Conservation (phyloP, 2,797 vertebrate species). For the Rhinatrema bivittatum region DNA sequence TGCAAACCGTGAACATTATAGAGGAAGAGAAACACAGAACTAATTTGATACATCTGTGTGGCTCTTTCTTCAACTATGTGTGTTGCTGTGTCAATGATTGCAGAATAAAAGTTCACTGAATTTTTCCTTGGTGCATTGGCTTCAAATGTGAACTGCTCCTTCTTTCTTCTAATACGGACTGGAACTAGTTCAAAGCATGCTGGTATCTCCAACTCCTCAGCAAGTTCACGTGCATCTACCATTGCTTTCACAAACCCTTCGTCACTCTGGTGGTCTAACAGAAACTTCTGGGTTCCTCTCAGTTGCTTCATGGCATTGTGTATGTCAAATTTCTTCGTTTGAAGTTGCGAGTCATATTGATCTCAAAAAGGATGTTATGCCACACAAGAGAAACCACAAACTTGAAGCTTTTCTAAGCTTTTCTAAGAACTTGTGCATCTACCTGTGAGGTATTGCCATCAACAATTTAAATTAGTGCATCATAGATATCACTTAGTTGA, state of each 20-base stretch:
- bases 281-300: background rate
- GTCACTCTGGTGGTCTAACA: background rate
- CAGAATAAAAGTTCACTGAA: background rate
- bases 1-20: background rate
- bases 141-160: too few species aligned
- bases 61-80: background rate
- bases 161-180: too few species aligned
- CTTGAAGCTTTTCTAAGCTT: background rate
- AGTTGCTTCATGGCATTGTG: too few species aligned
- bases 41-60: background rate
- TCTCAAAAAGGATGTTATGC: too few species aligned
- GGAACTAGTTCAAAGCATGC: too few species aligned
- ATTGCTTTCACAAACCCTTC: background rate
- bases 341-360: too few species aligned
- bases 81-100: background rate
- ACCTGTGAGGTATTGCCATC: background rate
- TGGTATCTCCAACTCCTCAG: too few species aligned
- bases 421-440: background rate
- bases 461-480: background rate
- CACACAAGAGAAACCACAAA: background rate
- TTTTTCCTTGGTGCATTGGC: background rate
- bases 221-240: too few species aligned
- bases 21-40: background rate
- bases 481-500: background rate
- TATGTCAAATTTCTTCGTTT: too few species aligned